A percentile compares a stretch with the other conserved stretches of the same genome.
phyloP scores from a whole-genome alignment of 2,797 vertebrate genomes.

The Phrynocephalus forsythii region DNA sequence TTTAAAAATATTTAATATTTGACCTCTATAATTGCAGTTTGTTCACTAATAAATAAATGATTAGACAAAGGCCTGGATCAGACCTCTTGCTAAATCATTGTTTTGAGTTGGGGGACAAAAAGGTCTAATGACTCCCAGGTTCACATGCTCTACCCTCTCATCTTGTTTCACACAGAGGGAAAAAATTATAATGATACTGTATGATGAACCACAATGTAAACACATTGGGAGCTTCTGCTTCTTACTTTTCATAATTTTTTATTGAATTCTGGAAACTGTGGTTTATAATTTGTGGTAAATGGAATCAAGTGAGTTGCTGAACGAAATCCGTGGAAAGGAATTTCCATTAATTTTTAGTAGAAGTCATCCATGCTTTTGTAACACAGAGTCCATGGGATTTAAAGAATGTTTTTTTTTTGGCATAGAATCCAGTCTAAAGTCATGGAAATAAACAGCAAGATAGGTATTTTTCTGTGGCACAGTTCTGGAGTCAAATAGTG shows the following conservation, averaged over 20 bases:
- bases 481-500: too few species aligned
- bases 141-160: neutral
- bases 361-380: neutral
- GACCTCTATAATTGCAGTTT: neutral
- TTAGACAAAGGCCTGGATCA: neutral
- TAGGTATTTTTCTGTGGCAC: too few species aligned
- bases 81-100: neutral
- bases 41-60: conserved; percentile 4
- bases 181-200: neutral
- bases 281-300: neutral
- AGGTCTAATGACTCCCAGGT: neutral
- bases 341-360: neutral
- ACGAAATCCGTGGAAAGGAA: too few species aligned
- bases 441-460: too few species aligned
- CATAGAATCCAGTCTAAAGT: too few species aligned
- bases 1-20: conserved; percentile 14
- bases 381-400: too few species aligned
- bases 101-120: neutral
- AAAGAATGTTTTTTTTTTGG: too few species aligned
- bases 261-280: neutral
- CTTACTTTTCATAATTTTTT: neutral
- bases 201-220: neutral
- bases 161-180: neutral
- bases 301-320: neutral
- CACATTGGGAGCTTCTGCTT: neutral